Conservation (phyloP, 2,888 invertebrate genomes). For the Lumbricus terrestris region DNA sequence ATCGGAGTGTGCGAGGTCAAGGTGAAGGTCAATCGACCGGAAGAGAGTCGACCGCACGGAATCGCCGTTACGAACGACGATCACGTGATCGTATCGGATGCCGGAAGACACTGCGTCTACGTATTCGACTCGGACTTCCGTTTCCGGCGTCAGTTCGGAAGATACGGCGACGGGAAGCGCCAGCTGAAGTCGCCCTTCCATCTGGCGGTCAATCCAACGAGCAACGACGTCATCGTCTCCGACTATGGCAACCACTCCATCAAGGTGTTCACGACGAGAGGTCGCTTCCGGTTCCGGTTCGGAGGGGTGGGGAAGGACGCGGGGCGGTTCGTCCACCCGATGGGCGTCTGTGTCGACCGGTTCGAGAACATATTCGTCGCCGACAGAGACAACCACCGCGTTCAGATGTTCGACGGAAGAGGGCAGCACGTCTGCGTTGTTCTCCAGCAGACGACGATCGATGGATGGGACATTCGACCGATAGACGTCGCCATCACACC, state of each 20-base stretch:
- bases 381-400: constrained; percentile 64
- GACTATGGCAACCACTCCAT: constrained; percentile 62
- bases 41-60: constrained; percentile 20
- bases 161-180: constrained; percentile 59
- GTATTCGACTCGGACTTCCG: constrained; percentile 62
- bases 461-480: neutral
- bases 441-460: neutral
- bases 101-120: constrained; percentile 45
- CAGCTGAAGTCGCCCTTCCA: constrained; percentile 64
- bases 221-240: constrained; percentile 61
- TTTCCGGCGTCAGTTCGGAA: constrained; percentile 59
- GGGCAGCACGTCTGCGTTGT: neutral
- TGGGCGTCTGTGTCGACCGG: constrained; percentile 62
- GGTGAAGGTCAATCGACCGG: neutral
- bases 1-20: neutral
- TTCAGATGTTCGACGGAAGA: constrained; percentile 54
- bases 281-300: constrained; percentile 61
- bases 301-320: constrained; percentile 63
- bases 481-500: neutral
- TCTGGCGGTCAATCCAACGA: constrained; percentile 59
- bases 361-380: constrained; percentile 63
- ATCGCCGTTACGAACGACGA: constrained; percentile 60
- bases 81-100: constrained; percentile 57
- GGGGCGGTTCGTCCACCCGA: constrained; percentile 64
- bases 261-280: constrained; percentile 61